Conservation (phyloP, 2,113 vertebrate genomes). For the Gambusia holbrooki region DNA sequence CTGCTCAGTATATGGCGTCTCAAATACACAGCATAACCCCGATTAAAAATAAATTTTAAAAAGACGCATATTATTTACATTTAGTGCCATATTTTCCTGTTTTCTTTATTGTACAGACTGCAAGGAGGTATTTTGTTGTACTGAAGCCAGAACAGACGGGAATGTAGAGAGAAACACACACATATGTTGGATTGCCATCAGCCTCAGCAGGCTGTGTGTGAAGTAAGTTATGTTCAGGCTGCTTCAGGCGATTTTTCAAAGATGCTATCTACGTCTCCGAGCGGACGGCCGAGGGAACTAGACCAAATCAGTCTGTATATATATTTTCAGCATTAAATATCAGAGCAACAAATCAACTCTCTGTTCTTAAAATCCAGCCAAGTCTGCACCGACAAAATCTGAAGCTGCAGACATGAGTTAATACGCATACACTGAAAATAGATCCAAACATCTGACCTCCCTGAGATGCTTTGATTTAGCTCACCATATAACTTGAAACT, state of each 20-base stretch:
- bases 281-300: constrained; percentile 41
- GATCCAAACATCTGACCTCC: constrained; percentile 46
- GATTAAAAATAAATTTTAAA: neutral
- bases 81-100: too few relatives aligned
- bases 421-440: constrained; percentile 54
- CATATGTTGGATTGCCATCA: constrained; percentile 62
- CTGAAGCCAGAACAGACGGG: constrained; percentile 42
- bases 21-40: neutral
- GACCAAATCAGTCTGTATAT: constrained; percentile 62
- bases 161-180: constrained; percentile 48
- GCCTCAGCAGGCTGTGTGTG: constrained; percentile 57
- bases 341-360: constrained; percentile 74
- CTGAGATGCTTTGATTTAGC: constrained; percentile 52
- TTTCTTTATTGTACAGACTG: neutral
- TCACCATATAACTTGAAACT: constrained; percentile 34
- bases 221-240: constrained; percentile 75
- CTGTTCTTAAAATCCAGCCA: constrained; percentile 71
- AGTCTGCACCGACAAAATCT: constrained; percentile 56
- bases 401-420: constrained; percentile 49
- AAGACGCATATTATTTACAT: neutral
- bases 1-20: neutral
- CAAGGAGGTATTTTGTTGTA: constrained; percentile 10
- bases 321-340: constrained; percentile 71
- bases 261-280: constrained; percentile 75
- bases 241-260: constrained; percentile 74